Base-by-base conservation (phyloP, 1,140 invertebrate species). In the Listronotus oregonensis region DNA sequence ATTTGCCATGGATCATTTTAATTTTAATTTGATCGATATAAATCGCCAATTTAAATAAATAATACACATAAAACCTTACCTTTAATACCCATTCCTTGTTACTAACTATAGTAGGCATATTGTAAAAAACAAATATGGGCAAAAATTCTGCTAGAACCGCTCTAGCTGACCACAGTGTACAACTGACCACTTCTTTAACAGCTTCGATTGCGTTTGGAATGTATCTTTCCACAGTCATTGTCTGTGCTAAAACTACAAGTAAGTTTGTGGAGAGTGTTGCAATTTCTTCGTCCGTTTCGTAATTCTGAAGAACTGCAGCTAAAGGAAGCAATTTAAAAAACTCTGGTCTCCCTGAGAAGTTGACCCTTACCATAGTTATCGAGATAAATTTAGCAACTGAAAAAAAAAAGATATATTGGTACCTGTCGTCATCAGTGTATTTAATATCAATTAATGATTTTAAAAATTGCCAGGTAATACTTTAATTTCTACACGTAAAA, bases 101-200 rank as follows among this genome's bases (percentile, higher is more conserved):
- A 18, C 84, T 85, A n/a, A 87, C 77, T 18, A 94, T 77, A 59
- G 84, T 82, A 14, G 92, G 88, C 81, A 95, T 87, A 71, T 95
- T 96, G 68, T 92, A 86, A 79, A 96, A 96, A 8, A 94, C 85
- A 55, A 92, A 80, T 12, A 89, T 88, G 79, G 95, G 90, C 8
- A 95, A 80, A 72, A 92, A 93, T 54, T 88, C 85, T 1, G 95
- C 80, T 60, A 87, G 84, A 9, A 88, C 84, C 0, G 85, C 83
- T 47, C 92, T 82, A 0, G 90, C 87, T 68, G 89, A 91, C 94
- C 94, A 96, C 6, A 90, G 94, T 6, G 82, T 80, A 51, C 79
- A 80, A 15, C 82, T 70, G 0, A 83, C 81, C 10, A 84, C 78
- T 51, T 75, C 75, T 46, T 75, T 69, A 7, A 87, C 74, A 27